Percentiles rank a stretch among this genome's conserved stretches.
These are phyloP conservation scores for Nephrotoma flavescens DNA, from an alignment of 2,888 invertebrate genomes.

Conservation along the genomic window DNA sequence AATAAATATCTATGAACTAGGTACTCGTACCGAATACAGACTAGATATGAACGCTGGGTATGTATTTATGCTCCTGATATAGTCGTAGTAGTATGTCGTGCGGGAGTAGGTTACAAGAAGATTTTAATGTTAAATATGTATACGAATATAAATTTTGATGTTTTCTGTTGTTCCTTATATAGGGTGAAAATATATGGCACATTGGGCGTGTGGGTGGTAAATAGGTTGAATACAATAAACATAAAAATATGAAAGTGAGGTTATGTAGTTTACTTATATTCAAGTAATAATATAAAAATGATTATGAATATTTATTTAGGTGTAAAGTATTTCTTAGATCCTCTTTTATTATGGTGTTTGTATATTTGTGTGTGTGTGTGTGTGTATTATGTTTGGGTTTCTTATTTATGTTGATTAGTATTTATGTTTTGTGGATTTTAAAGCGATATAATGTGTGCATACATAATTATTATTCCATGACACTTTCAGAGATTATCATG, in stretches of 20 bases:
- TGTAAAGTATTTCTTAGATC: not conserved
- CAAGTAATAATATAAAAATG: not conserved
- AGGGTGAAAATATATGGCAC: not conserved
- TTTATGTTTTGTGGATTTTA: not conserved
- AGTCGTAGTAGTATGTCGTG: not conserved
- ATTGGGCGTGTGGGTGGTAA: not conserved
- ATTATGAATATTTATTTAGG: not conserved
- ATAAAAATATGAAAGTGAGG: not conserved
- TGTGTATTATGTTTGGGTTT: not conserved
- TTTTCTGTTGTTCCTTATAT: not conserved
- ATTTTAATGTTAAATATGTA: not conserved
- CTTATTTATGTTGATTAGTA: not conserved
- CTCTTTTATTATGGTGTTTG: not conserved
- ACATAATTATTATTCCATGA: not conserved
- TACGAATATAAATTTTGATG: not conserved
- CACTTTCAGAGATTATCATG: too few relatives aligned
- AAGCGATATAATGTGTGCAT: not conserved
- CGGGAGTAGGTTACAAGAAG: not conserved
- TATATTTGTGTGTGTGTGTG: not conserved
- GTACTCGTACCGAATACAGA: too few relatives aligned
- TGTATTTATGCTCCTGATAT: not conserved
- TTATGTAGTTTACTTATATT: not conserved
- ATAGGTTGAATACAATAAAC: not conserved
- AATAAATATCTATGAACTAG: not conserved
- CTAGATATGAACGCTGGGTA: not conserved